These are phyloP conservation scores for Todus mexicanus DNA, from an alignment of 2,797 vertebrate genomes.

Conservation along the genomic window DNA sequence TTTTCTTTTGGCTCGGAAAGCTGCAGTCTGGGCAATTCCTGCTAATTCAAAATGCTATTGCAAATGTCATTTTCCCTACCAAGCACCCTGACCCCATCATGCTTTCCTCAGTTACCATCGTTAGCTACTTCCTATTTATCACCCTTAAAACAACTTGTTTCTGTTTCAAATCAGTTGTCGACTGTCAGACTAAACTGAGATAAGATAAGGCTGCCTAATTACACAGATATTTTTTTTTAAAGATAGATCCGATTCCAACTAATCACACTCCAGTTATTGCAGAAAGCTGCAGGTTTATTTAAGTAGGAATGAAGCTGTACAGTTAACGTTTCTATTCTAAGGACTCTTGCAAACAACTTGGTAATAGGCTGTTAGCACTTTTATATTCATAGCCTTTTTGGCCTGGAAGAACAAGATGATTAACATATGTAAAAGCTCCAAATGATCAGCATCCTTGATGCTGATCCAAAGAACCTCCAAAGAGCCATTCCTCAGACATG, in stretches of 20 bases:
- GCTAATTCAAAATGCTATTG: not conserved
- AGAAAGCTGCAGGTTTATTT: conserved; percentile 33
- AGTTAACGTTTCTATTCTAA: conserved; percentile 28
- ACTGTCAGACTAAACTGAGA: conserved; percentile 14
- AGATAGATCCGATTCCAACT: not conserved
- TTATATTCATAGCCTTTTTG: conserved; percentile 48
- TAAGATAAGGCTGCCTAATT: not conserved
- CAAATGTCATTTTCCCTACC: not conserved
- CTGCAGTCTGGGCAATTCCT: not conserved
- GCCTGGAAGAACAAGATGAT: conserved; percentile 54
- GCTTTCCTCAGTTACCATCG: not conserved
- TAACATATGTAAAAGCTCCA: conserved; percentile 61
- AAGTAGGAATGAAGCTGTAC: conserved; percentile 32
- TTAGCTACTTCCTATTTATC: not conserved
- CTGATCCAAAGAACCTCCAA: conserved; percentile 53
- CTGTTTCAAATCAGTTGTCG: not conserved
- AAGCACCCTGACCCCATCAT: not conserved
- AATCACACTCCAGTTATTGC: not conserved
- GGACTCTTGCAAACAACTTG: conserved; percentile 39
- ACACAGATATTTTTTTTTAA: not conserved
- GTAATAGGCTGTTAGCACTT: conserved; percentile 58
- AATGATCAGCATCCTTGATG: conserved; percentile 60
- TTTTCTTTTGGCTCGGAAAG: not conserved
- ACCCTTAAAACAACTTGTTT: not conserved
- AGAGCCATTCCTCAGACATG: conserved; percentile 52